Conservation (phyloP, 2,113 vertebrate genomes). For the Lepisosteus oculatus region DNA sequence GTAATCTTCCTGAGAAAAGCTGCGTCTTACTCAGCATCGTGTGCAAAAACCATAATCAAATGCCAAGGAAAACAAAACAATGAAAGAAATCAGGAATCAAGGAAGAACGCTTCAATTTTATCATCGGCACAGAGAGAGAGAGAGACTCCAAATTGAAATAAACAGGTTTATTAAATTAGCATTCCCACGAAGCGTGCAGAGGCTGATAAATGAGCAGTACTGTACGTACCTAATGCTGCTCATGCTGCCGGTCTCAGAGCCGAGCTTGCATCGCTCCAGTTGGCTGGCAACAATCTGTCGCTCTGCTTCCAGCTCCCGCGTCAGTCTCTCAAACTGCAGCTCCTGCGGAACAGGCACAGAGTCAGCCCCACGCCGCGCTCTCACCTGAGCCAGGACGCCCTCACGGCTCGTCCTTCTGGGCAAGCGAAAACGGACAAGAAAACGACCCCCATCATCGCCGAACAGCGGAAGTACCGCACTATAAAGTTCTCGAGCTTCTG, state of each 20-base stretch:
- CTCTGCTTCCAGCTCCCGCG: slow-evolving; percentile 94
- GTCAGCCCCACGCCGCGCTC: not conserved
- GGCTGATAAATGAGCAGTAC: not conserved
- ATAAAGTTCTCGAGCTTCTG: too few relatives aligned
- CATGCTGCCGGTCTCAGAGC: slow-evolving; percentile 94
- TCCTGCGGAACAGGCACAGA: slow-evolving; percentile 67
- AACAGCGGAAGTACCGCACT: too few relatives aligned
- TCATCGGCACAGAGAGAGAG: not conserved
- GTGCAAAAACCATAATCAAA: too few relatives aligned
- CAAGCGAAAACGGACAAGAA: too few relatives aligned
- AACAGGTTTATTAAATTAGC: slow-evolving; percentile 11
- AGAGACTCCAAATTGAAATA: not conserved
- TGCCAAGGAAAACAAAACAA: too few relatives aligned
- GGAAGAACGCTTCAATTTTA: not conserved
- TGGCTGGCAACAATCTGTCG: slow-evolving; percentile 95
- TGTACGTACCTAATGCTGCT: slow-evolving; percentile 90
- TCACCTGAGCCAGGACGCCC: too few relatives aligned
- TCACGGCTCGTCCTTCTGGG: too few relatives aligned
- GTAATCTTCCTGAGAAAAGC: too few relatives aligned
- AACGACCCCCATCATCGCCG: too few relatives aligned
- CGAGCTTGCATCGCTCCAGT: slow-evolving; percentile 96
- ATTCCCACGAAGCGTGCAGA: slow-evolving; percentile 8
- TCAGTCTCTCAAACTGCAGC: slow-evolving; percentile 95
- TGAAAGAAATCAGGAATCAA: not conserved
- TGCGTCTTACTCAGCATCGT: too few relatives aligned